phyloP scores from a whole-genome alignment of 1,140 invertebrate genomes.

The Sitophilus oryzae region DNA sequence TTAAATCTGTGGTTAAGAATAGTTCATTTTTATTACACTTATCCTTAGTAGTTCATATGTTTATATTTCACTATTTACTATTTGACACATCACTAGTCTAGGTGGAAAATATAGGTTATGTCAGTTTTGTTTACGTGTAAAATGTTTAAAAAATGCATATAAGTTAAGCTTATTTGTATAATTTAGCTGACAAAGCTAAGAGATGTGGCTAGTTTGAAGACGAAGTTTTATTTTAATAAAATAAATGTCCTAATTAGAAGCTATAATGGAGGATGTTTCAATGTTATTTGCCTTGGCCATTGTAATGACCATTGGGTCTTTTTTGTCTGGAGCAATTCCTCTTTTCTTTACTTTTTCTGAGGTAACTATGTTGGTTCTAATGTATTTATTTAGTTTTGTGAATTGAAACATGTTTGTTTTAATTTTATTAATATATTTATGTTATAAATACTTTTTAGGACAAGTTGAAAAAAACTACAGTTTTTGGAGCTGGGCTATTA shows the following conservation, averaged over 20 bases:
- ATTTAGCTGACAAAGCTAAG: neutral
- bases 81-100: no score
- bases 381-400: neutral
- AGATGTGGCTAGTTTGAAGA: neutral
- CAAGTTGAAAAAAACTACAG: constrained; percentile 87
- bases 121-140: neutral
- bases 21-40: no score
- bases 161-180: neutral
- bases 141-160: neutral
- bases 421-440: neutral
- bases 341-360: constrained; percentile 89
- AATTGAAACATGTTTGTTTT: neutral
- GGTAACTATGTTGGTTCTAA: constrained; percentile 51
- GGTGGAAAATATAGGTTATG: neutral
- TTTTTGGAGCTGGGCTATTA: constrained; percentile 94
- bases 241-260: neutral
- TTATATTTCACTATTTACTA: no score
- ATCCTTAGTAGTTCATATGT: no score
- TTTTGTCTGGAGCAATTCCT: constrained; percentile 88
- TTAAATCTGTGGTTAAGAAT: no score
- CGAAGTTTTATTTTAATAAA: neutral
- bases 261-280: constrained; percentile 74
- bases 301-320: constrained; percentile 94
- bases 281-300: constrained; percentile 73
- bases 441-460: constrained; percentile 64